phyloP scores from a whole-genome alignment of 1,140 invertebrate species.

The Hyles vespertilio region DNA sequence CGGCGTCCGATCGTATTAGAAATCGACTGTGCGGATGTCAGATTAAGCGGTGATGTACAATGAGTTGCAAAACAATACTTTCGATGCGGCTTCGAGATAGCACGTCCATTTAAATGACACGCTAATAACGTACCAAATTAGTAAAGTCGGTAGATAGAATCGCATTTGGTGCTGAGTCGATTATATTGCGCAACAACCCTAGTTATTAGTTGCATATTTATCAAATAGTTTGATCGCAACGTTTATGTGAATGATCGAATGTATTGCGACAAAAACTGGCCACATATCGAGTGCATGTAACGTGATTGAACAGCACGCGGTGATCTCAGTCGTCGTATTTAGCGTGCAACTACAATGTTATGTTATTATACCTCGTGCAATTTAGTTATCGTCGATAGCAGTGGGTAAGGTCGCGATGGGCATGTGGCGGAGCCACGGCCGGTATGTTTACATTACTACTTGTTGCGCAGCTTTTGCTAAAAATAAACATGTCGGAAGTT shows the following conservation, averaged over 20 bases:
- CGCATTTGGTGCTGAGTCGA: neutral
- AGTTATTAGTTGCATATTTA: too few species aligned
- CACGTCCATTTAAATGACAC: constrained; percentile 2
- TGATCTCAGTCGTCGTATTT: constrained; percentile 14
- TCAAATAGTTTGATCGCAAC: too few species aligned
- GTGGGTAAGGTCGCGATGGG: constrained; percentile 41
- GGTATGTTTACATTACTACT: constrained; percentile 32
- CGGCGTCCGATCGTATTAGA: constrained; percentile 4
- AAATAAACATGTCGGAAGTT: constrained; percentile 19
- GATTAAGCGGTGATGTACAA: neutral
- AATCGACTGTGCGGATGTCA: constrained; percentile 8
- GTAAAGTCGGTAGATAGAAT: neutral
- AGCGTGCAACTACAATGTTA: constrained; percentile 27
- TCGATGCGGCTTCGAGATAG: constrained; percentile 1
- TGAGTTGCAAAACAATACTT: constrained; percentile 6
- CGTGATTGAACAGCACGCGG: constrained; percentile 3
- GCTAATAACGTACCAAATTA: constrained; percentile 3
- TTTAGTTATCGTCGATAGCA: constrained; percentile 36
- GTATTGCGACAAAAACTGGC: too few species aligned
- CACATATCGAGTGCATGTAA: neutral
- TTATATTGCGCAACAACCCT: too few species aligned
- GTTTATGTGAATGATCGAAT: too few species aligned
- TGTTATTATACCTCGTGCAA: constrained; percentile 29
- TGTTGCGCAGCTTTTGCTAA: constrained; percentile 22
- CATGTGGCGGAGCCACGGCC: constrained; percentile 21